Conservation (phyloP, 2,888 invertebrate species). For the Syrphus vitripennis region DNA sequence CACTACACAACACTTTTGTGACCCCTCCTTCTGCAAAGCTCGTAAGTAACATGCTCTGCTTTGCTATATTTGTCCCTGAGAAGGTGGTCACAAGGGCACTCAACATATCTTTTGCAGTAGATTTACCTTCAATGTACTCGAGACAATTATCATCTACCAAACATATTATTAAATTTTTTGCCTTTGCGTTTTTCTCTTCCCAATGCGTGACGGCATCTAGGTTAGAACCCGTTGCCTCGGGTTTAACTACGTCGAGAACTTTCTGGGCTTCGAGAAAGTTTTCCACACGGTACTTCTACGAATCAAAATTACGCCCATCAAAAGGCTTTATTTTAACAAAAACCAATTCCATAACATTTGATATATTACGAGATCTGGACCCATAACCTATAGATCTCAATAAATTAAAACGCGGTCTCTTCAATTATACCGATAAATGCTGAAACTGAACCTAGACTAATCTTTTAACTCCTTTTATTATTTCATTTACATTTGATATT, state of each 20-base stretch:
- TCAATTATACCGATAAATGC: too few relatives aligned
- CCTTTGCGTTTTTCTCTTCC: slow-evolving; percentile 6
- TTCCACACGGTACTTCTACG: slow-evolving; percentile 48
- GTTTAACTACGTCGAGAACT: slow-evolving; percentile 21
- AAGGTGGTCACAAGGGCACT: slow-evolving; percentile 20
- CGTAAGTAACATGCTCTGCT: slow-evolving; percentile 50
- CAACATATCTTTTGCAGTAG: slow-evolving; percentile 51
- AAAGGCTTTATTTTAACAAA: slow-evolving; percentile 61
- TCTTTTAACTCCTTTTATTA: too few relatives aligned
- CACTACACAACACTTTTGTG: too few relatives aligned
- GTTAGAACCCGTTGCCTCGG: slow-evolving; percentile 18
- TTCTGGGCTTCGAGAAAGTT: slow-evolving; percentile 18
- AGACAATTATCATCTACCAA: slow-evolving; percentile 44
- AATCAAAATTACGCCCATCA: slow-evolving; percentile 51
- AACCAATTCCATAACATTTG: slow-evolving; percentile 23
- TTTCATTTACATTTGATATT: too few relatives aligned
- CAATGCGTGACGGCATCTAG: not conserved
- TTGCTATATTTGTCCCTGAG: slow-evolving; percentile 55
- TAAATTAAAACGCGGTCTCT: not conserved
- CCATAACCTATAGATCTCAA: slow-evolving; percentile 4
- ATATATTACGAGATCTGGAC: too few relatives aligned
- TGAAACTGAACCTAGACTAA: too few relatives aligned
- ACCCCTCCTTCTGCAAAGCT: too few relatives aligned
- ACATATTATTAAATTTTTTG: slow-evolving; percentile 35
- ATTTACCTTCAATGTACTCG: too few relatives aligned